Evolutionary conservation across 2,797 vertebrate species (phyloP).

Genomic region (Enteromius anoplus): DNA sequence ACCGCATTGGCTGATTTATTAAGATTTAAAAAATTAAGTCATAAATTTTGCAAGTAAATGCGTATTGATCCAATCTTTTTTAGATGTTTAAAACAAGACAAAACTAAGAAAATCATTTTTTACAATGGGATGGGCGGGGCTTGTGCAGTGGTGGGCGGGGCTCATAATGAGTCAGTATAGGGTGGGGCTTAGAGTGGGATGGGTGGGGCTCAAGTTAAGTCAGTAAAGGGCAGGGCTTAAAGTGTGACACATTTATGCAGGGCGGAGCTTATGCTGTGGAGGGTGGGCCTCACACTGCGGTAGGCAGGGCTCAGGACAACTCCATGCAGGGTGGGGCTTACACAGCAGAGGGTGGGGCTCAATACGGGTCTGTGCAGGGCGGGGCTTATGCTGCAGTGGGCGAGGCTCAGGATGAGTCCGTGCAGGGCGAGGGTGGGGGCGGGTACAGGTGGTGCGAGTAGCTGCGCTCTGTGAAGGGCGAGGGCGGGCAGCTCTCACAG

Average conservation of each 20-base stretch:
- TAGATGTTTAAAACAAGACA: neutral
- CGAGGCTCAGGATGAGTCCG: slow-evolving; percentile 93
- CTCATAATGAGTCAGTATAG: no score
- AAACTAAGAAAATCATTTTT: neutral
- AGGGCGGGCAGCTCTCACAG: slow-evolving; percentile 97
- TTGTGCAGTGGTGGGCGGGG: no score
- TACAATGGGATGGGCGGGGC: neutral
- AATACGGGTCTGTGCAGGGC: neutral
- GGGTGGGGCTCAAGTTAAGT: no score
- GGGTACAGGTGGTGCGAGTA: slow-evolving; percentile 98
- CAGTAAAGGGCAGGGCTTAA: no score
- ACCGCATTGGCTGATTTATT: no score
- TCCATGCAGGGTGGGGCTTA: slow-evolving; percentile 90
- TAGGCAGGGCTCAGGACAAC: slow-evolving; percentile 87
- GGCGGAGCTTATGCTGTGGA: slow-evolving; percentile 52
- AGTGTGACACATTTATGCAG: no score
- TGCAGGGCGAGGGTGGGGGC: slow-evolving; percentile 93
- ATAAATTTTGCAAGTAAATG: neutral
- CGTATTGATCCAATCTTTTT: neutral
- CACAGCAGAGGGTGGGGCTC: slow-evolving; percentile 65
- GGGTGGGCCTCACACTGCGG: slow-evolving; percentile 76
- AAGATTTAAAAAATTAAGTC: no score
- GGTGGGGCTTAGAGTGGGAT: no score
- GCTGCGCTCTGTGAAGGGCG: slow-evolving; percentile 93
- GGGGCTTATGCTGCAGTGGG: slow-evolving; percentile 57